Conservation (phyloP, 2,113 vertebrate genomes). For the Seriola aureovittata region DNA sequence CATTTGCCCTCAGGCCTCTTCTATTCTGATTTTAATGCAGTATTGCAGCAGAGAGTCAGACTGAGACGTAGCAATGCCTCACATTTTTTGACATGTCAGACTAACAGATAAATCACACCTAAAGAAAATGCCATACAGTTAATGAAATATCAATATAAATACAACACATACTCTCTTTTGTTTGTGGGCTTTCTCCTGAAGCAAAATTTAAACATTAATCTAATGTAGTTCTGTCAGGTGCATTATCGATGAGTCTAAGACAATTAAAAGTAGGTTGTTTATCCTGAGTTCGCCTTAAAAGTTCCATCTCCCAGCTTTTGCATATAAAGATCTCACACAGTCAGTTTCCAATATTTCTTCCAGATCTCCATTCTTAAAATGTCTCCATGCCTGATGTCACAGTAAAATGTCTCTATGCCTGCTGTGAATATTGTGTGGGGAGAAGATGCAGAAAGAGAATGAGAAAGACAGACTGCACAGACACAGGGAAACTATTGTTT, state of each 20-base stretch:
- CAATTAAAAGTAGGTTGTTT: constrained; percentile 40
- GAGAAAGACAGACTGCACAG: neutral
- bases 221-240: constrained; percentile 32
- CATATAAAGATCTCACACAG: neutral
- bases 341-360: neutral
- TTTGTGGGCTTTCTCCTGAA: constrained; percentile 11
- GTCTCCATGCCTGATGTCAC: constrained; percentile 4
- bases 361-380: constrained; percentile 1
- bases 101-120: constrained; percentile 10
- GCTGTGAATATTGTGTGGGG: constrained; percentile 18
- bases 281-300: constrained; percentile 14
- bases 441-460: constrained; percentile 4
- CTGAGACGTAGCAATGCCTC: constrained; percentile 33
- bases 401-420: neutral
- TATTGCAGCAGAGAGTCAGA: constrained; percentile 41
- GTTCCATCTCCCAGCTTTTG: constrained; percentile 1
- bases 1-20: constrained; percentile 44
- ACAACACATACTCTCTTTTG: neutral
- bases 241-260: constrained; percentile 41
- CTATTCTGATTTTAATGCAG: constrained; percentile 56
- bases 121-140: neutral
- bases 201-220: constrained; percentile 18
- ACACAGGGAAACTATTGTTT: constrained; percentile 7
- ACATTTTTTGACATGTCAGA: constrained; percentile 54
- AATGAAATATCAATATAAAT: neutral